Percentiles rank a stretch among this genome's conserved stretches.
phyloP scores from a whole-genome alignment of 2,888 invertebrate species.

The Eurytoma adleriae region DNA sequence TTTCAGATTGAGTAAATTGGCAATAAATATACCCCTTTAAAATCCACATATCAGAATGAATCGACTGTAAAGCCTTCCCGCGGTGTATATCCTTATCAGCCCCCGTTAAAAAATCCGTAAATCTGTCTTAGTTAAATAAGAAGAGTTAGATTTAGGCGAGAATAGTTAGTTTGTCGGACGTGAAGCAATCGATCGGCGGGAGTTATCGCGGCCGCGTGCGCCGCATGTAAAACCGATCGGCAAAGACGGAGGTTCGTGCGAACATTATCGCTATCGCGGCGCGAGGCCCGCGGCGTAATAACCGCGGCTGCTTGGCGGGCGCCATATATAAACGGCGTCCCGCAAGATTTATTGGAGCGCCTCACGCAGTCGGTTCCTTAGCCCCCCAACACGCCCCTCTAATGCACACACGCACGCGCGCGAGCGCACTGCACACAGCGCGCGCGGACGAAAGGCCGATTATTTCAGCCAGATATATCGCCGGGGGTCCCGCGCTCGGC shows the following conservation, averaged over 20 bases:
- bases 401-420: not conserved
- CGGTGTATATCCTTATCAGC: not conserved
- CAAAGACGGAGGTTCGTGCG: slow-evolving; percentile 62
- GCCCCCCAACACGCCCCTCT: not conserved
- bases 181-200: slow-evolving; percentile 54
- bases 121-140: too few relatives aligned
- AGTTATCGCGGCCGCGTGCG: slow-evolving; percentile 50
- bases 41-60: too few relatives aligned
- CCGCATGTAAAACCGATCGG: slow-evolving; percentile 55
- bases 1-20: too few relatives aligned
- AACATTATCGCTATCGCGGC: slow-evolving; percentile 68
- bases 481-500: not conserved
- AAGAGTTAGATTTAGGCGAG: too few relatives aligned
- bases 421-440: not conserved
- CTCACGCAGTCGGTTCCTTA: slow-evolving; percentile 63
- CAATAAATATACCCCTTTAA: too few relatives aligned
- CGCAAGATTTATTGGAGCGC: slow-evolving; percentile 64
- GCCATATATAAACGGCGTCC: slow-evolving; percentile 12
- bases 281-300: slow-evolving; percentile 63
- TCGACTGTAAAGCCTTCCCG: not conserved
- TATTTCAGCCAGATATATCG: slow-evolving; percentile 34
- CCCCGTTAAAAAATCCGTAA: too few relatives aligned
- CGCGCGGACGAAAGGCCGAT: slow-evolving; percentile 16
- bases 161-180: not conserved
- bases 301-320: slow-evolving; percentile 60